Percentiles rank a stretch among this genome's conserved stretches.
phyloP scores from a whole-genome alignment of 2,888 invertebrate species.

The Macaria notata region DNA sequence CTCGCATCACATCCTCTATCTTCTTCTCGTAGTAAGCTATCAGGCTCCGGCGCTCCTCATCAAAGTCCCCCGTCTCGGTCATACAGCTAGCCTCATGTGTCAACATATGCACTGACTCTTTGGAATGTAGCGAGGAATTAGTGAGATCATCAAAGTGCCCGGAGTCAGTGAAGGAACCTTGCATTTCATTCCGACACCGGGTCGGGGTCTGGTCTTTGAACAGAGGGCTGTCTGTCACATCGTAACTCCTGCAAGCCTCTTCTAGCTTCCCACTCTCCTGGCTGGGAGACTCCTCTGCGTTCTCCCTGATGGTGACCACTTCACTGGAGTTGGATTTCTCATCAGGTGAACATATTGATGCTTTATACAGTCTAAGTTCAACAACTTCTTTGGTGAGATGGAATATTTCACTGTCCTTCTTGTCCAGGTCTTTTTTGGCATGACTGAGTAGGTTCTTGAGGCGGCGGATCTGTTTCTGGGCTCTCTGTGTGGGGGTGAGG shows the following conservation, averaged over 20 bases:
- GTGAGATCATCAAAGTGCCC: slow-evolving; percentile 93
- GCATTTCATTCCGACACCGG: slow-evolving; percentile 83
- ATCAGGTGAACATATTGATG: slow-evolving; percentile 89
- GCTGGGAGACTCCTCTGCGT: slow-evolving; percentile 71
- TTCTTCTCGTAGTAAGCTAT: slow-evolving; percentile 88
- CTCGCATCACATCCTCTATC: slow-evolving; percentile 87
- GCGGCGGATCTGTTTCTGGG: slow-evolving; percentile 89
- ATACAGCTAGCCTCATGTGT: slow-evolving; percentile 80
- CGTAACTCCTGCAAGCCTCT: slow-evolving; percentile 69
- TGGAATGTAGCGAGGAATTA: slow-evolving; percentile 89
- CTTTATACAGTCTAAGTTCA: slow-evolving; percentile 90
- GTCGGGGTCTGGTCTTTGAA: slow-evolving; percentile 74
- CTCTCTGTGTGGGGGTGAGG: slow-evolving; percentile 93
- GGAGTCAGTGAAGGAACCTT: slow-evolving; percentile 91
- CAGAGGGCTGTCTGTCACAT: slow-evolving; percentile 75
- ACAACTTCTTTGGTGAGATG: slow-evolving; percentile 90
- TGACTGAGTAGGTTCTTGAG: slow-evolving; percentile 87
- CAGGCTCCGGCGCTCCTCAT: slow-evolving; percentile 85
- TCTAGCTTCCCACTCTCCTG: slow-evolving; percentile 60
- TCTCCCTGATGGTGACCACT: slow-evolving; percentile 88
- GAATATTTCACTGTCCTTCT: slow-evolving; percentile 91
- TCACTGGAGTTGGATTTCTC: slow-evolving; percentile 90
- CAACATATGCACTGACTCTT: slow-evolving; percentile 85
- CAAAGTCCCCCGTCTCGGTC: slow-evolving; percentile 79
- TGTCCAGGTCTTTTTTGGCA: slow-evolving; percentile 89